Base-by-base conservation (phyloP, 2,888 invertebrate species). In the Artemia sinica region DNA sequence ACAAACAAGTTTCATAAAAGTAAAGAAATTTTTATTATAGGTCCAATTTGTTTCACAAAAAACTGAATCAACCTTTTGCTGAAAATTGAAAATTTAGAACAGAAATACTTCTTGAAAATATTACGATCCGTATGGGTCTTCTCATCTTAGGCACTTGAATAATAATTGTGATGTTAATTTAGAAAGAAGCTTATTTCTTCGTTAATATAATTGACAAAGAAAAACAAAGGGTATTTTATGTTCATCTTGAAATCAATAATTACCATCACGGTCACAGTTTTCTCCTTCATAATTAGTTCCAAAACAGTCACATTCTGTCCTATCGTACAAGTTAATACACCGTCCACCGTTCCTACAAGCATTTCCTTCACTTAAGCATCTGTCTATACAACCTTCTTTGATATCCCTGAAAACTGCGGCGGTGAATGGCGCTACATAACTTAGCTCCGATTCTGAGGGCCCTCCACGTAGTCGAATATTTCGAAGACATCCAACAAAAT, bases 271-370 rank as follows among this genome's bases (percentile, higher is more conserved):
- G 80, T 92, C 90, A 79, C 94, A 95, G 73, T 87, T 86, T 74
- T 89, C 88, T 73, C 93, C 94, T 79, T 94, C 93, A 78, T 91
- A 91, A 74, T 85, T 83, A 2, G 91, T 91, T 41, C 91, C 91
- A 76, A 92, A 94, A 77, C 95, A 95, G 77, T 94, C 92, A 76
- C 94, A 95, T 18, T 88, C 86, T 71, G 89, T 84, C 70, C 86
- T 86, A 74, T 89, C 88, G 78, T 93, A 95, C 76, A 91, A 90
- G 79, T 94, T 94, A 71, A 94, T 87, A 77, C 95, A 95, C 71
- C 84, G 84, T 50, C 90, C 91, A 58, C 90, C 89, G 76, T 86
- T 83, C 77, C 91, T 90, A 78, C 94, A 94, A 10, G 90, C 82
- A 78, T 91, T 91, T 74, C 88, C 86, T 73, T 84, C 81, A 1